These are phyloP conservation scores for Microtus montanus DNA, from an alignment of 2,113 vertebrate species.

Conservation along the genomic window DNA sequence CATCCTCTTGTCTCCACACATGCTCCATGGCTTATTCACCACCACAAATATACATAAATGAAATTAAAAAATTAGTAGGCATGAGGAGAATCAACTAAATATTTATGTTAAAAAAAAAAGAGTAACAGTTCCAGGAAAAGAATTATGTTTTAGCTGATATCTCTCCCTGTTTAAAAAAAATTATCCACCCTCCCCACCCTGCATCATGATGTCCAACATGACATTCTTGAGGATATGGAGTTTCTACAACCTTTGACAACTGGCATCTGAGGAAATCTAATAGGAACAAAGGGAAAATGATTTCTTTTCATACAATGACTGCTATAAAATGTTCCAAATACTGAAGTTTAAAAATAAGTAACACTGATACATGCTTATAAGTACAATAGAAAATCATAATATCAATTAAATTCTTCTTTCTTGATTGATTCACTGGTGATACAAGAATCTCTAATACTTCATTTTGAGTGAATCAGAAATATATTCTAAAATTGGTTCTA, in stretches of 20 bases:
- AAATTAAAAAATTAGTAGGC: neutral
- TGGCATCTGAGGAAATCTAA: neutral
- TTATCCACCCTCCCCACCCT: too few species aligned
- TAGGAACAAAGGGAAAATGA: neutral
- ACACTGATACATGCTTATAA: neutral
- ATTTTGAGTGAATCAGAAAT: neutral
- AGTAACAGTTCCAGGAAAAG: neutral
- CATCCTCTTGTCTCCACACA: neutral
- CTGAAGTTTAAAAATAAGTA: constrained; percentile 48
- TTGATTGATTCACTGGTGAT: neutral
- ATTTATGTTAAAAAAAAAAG: neutral
- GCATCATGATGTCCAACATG: neutral
- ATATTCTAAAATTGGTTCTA: neutral
- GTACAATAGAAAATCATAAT: constrained; percentile 6
- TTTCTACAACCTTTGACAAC: neutral
- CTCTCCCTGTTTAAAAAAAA: constrained; percentile 13
- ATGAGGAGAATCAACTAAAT: neutral
- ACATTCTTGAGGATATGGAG: neutral
- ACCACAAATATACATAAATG: neutral
- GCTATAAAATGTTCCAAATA: constrained; percentile 18
- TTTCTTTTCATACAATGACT: neutral
- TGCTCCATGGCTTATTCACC: too few species aligned
- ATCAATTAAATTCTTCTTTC: neutral
- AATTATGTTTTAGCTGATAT: neutral
- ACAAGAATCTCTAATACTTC: neutral